These are phyloP conservation scores for Chiloscyllium plagiosum DNA, from an alignment of 2,113 vertebrate genomes.

Conservation along the genomic window DNA sequence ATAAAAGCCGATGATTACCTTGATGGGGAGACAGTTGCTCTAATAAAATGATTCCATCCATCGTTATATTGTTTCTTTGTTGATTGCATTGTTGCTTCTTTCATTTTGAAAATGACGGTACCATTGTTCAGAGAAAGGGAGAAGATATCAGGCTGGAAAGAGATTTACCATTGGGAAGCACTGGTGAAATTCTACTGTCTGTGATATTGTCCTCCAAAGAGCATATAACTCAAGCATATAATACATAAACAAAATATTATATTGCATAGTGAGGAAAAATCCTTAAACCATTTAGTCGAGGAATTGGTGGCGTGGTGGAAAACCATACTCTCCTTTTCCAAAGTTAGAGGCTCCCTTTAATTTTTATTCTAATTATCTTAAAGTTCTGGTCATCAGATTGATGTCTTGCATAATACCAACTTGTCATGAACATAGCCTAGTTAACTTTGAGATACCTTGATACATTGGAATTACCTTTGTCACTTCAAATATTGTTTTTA, in stretches of 20 bases:
- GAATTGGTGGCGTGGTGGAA: background rate
- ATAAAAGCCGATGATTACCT: constrained; percentile 58
- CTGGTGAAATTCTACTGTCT: background rate
- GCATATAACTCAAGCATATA: no score
- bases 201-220: background rate
- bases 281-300: background rate
- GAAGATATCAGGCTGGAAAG: constrained; percentile 71
- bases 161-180: background rate
- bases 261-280: background rate
- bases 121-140: constrained; percentile 84
- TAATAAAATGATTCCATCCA: constrained; percentile 76
- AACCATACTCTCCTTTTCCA: background rate
- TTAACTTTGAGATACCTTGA: background rate
- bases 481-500: background rate
- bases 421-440: background rate
- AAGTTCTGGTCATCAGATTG: background rate
- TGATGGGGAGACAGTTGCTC: constrained; percentile 67
- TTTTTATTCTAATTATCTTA: background rate
- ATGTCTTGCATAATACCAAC: background rate
- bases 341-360: background rate
- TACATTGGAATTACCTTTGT: background rate
- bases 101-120: constrained; percentile 72
- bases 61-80: constrained; percentile 75
- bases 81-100: constrained; percentile 71
- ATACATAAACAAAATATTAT: no score